These are phyloP conservation scores for Microhierax caerulescens DNA, from an alignment of 2,797 vertebrate genomes.

Conservation along the genomic window DNA sequence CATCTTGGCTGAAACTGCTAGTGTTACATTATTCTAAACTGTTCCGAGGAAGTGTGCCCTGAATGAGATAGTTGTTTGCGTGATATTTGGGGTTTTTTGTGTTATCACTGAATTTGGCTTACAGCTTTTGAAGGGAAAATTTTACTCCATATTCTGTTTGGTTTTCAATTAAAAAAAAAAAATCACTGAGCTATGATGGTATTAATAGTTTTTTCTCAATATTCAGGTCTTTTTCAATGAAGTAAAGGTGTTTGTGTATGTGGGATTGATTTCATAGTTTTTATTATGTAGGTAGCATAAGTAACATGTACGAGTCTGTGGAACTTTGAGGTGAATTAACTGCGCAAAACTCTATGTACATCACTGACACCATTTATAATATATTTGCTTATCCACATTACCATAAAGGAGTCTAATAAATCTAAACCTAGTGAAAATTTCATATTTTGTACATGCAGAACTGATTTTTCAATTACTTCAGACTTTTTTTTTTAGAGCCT, in stretches of 20 bases:
- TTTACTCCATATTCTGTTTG: background rate
- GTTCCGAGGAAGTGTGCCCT: background rate
- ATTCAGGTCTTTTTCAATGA: background rate
- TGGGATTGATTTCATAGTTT: background rate
- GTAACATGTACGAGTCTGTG: background rate
- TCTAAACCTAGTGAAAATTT: conserved; percentile 37
- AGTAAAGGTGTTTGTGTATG: background rate
- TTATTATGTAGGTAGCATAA: background rate
- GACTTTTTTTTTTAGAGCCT: conserved; percentile 27
- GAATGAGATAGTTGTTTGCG: background rate
- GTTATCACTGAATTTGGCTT: background rate
- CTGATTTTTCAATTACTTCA: conserved; percentile 66
- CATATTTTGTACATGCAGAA: conserved; percentile 23
- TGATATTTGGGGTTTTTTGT: background rate
- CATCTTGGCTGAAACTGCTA: background rate
- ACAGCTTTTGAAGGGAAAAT: background rate
- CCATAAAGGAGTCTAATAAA: conserved; percentile 19
- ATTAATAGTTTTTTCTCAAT: background rate
- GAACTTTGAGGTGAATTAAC: background rate
- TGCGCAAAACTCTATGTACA: background rate
- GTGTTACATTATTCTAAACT: background rate
- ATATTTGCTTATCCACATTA: conserved; percentile 5
- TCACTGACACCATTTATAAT: background rate
- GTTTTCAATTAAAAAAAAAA: background rate
- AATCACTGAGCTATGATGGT: accelerated